A percentile compares a stretch with the other conserved stretches of the same genome.
Conservation (phyloP, 2,113 vertebrate genomes). For the Oncorhynchus gorbuscha region DNA sequence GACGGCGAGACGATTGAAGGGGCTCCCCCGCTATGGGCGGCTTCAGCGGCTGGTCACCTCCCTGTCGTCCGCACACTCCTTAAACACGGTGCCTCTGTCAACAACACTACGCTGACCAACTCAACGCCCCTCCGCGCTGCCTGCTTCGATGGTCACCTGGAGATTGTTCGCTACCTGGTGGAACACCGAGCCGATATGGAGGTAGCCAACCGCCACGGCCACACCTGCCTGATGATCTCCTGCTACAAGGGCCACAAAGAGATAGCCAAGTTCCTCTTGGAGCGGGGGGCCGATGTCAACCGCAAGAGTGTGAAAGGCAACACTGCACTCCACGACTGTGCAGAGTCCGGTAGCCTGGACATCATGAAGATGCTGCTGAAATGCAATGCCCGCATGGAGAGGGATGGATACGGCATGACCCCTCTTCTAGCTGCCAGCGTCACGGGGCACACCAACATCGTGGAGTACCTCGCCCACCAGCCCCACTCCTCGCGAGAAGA, state of each 20-base stretch:
- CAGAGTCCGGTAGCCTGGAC: slow-evolving; percentile 92
- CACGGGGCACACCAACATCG: slow-evolving; percentile 93
- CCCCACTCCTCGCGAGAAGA: slow-evolving; percentile 76
- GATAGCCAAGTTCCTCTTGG: slow-evolving; percentile 89
- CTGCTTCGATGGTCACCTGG: slow-evolving; percentile 94
- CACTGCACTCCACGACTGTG: slow-evolving; percentile 92
- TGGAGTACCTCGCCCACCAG: slow-evolving; percentile 88
- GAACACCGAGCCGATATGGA: slow-evolving; percentile 91
- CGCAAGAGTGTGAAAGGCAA: slow-evolving; percentile 94
- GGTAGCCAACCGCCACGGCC: slow-evolving; percentile 93
- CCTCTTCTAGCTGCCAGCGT: slow-evolving; percentile 91
- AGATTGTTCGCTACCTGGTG: slow-evolving; percentile 91
- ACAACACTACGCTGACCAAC: slow-evolving; percentile 94
- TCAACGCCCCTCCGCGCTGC: slow-evolving; percentile 92
- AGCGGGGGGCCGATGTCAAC: slow-evolving; percentile 90
- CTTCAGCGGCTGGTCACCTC: slow-evolving; percentile 90
- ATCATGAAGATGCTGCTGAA: slow-evolving; percentile 92
- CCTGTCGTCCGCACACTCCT: slow-evolving; percentile 85
- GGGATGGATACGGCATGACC: slow-evolving; percentile 94
- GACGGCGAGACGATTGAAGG: slow-evolving; percentile 96
- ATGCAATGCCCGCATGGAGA: slow-evolving; percentile 87
- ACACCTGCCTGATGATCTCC: slow-evolving; percentile 96
- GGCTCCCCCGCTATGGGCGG: slow-evolving; percentile 93
- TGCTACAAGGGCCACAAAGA: slow-evolving; percentile 96
- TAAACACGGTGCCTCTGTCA: slow-evolving; percentile 87